Base-by-base conservation (phyloP, 2,797 vertebrate genomes). In the Eulemur mongoz region DNA sequence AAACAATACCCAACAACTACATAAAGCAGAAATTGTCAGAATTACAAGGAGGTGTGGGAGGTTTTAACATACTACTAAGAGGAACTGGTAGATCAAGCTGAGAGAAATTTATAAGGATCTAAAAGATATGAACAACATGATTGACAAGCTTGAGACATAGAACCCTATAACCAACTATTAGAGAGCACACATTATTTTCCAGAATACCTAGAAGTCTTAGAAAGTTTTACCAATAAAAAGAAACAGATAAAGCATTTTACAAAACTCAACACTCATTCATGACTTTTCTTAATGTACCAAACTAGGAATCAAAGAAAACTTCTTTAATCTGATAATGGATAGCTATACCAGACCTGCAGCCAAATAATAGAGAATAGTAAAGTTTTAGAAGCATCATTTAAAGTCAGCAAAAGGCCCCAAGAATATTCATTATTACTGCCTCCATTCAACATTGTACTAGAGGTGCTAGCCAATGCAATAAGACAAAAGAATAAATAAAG, bases 351-450 rank as follows among this genome's bases (percentile, higher is more conserved):
- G 45, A 82, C 25, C 38, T 45, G 20, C 22, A 69, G 45, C n/a
- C 65, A 83, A 80, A 35, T 79, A 81, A 52, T 25, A 87, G 35
- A 32, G 35, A 75, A 86, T 25, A 15, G 17, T 61, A 25, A 92
- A 35, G 45, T 72, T 96, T 96, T 63, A 92, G 54, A 84, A 91
- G 15, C 2, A 85, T 50, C 43, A 82, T 89, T 92, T 72, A 75
- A 95, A 92, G 43, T 79, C 67, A 89, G n/a, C 17, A 85, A 85
- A 8, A 81, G 52, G 18, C n/a, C 17, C n/a, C 17, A 80, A 67
- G 12, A 93, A 61, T 45, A 50, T 15, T 85, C 13, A 61, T 81
- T 83, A n/a, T 57, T 43, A n/a, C 25, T 40, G 2, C 43, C 65
- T 92, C 59, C 72, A 3, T 59, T 89, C 69, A 35, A 9, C 14